phyloP scores from a whole-genome alignment of 2,888 invertebrate species.

The Micropterix aruncella region DNA sequence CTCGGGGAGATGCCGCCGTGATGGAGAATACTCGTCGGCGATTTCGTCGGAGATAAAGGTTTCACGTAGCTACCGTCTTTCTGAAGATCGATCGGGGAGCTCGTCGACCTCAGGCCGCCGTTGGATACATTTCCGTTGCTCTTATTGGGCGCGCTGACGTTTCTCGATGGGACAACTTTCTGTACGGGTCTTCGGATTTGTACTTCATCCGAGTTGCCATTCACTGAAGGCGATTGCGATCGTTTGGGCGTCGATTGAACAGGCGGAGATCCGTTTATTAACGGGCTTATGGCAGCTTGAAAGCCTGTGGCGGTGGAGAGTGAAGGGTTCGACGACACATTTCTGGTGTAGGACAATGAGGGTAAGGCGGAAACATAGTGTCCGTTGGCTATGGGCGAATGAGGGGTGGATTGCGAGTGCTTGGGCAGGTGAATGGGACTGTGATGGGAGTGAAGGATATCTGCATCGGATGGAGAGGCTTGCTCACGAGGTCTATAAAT shows the following conservation, averaged over 20 bases:
- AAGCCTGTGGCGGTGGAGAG: conserved; percentile 23
- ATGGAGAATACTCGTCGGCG: conserved; percentile 42
- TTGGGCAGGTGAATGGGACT: conserved; percentile 25
- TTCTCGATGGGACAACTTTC: conserved; percentile 68
- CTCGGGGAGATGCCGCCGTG: conserved; percentile 33
- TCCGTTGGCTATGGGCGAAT: conserved; percentile 27
- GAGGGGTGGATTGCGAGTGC: conserved; percentile 17
- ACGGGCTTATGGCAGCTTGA: conserved; percentile 21
- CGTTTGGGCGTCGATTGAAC: conserved; percentile 36
- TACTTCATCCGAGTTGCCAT: conserved; percentile 18
- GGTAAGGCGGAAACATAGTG: conserved; percentile 30
- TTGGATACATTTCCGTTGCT: conserved; percentile 17
- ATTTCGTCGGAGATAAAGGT: conserved; percentile 51
- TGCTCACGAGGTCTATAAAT: conserved; percentile 56
- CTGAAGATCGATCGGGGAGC: conserved; percentile 21
- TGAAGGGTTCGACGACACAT: conserved; percentile 36
- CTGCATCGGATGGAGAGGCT: conserved; percentile 35
- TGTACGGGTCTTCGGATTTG: conserved; percentile 55
- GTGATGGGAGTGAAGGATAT: conserved; percentile 36
- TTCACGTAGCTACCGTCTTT: conserved; percentile 39
- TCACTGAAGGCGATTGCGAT: conserved; percentile 20
- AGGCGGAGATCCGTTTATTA: conserved; percentile 29
- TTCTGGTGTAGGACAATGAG: conserved; percentile 38
- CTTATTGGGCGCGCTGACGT: conserved; percentile 25
- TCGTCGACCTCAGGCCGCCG: conserved; percentile 24